Percentiles rank a stretch among this genome's conserved stretches.
phyloP scores from a whole-genome alignment of 2,113 vertebrate genomes.

The Theristicus caerulescens region DNA sequence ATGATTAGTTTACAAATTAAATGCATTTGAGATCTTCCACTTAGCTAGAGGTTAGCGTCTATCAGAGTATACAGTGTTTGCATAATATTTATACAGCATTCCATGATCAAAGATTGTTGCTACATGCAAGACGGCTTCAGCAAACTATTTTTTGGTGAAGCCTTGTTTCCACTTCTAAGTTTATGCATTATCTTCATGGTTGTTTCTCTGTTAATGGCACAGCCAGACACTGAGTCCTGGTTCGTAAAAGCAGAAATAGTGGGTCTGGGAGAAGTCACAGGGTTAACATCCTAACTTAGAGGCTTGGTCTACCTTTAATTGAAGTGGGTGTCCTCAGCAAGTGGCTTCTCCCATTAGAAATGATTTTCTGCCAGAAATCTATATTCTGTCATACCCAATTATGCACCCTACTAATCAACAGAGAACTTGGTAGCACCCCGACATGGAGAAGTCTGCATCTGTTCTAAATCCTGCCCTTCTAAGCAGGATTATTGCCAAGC shows the following conservation, averaged over 20 bases:
- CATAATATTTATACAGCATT: background rate
- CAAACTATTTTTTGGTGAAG: background rate
- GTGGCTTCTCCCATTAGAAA: conserved; percentile 66
- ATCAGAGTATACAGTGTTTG: background rate
- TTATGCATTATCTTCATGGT: background rate
- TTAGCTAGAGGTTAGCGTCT: background rate
- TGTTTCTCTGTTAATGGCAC: background rate
- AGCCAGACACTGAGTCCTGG: background rate
- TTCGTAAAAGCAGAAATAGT: background rate
- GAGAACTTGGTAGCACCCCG: conserved; percentile 62
- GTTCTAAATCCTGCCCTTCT: conserved; percentile 72
- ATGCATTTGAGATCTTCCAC: background rate
- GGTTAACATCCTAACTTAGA: conserved; percentile 48
- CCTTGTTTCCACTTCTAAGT: background rate
- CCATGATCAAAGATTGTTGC: background rate
- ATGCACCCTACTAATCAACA: conserved; percentile 72
- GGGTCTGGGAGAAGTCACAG: background rate
- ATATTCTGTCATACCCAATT: conserved; percentile 70
- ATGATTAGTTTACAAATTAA: background rate
- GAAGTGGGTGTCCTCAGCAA: conserved; percentile 61
- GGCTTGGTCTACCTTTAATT: conserved; percentile 52
- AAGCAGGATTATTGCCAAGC: conserved; percentile 66
- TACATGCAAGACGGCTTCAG: background rate
- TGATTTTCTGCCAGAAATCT: conserved; percentile 72
- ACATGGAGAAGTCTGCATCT: conserved; percentile 68